Evolutionary conservation across 2,797 vertebrate genomes (phyloP), one percentile per base, ranked within the genome.

Genomic region (Taenioides sp.): DNA sequence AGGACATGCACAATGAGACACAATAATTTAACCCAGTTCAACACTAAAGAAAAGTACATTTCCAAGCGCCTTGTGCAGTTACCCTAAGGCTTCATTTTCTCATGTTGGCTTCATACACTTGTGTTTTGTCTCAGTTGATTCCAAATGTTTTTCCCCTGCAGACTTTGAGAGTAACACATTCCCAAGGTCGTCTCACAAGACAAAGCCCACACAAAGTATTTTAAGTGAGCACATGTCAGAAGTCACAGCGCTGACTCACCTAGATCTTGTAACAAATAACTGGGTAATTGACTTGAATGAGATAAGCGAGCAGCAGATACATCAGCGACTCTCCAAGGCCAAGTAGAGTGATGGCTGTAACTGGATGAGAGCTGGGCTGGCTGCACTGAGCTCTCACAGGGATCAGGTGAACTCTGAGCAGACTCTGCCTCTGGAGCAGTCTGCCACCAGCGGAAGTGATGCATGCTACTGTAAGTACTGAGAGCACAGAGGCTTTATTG

Each of bases 361-460:
- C 71, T 43, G 63, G 81, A 92, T 80, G n/a, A 82, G 77, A 67
- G 80, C 76, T 81, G 78, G 37, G 70, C 61, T 77, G 74, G n/a
- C 75, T 74, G 73, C 37, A 70, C 64, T 64, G 72, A 86, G 75
- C 49, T 91, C 87, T 84, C 88, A 89, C 82, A 81, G 79, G 77
- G 84, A 88, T 89, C 83, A 74, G 74, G 75, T 88, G 82, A 81
- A 80, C 70, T 25, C 76, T 65, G 34, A 69, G 77, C 71, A 79
- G 71, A 28, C 70, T 54, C 70, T 75, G 71, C 69, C 73, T 80
- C 72, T 81, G 47, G 47, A 25, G 25, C 67, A 82, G 75, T 70
- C 80, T 75, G 69, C 59, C 40, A 74, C 57, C 66, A 59, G 82
- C 0, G 25, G 62, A 76, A 70, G 60, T 27, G 52, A 69, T 2